Evolutionary conservation across 2,888 invertebrate species (phyloP), one percentile per base, ranked within the genome.

Genomic region (Drosophila borealis): DNA sequence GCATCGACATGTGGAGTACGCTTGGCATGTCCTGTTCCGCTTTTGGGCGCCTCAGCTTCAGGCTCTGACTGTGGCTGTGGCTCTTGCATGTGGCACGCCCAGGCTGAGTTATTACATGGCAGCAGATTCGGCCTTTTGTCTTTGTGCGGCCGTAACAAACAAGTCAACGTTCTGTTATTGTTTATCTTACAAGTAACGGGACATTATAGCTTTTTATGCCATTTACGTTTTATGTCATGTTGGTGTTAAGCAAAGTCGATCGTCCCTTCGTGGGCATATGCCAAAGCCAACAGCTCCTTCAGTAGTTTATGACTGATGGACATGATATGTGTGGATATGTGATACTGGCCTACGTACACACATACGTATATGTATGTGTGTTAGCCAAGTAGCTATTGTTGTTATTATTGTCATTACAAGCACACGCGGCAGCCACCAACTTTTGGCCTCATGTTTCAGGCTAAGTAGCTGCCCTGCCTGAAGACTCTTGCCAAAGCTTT

Each of bases 131-230:
- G 60, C 55, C 63, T 54, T 78, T 81, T 72, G 84, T 81, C 70
- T 75, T 65, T 68, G 53, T 29, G 48, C 69, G 70, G 53, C 45
- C 45, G 37, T 49, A 83, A 78, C 63, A 70, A 77, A 80, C 66
- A 70, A 72, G 64, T 56, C 64, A 60, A 73, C 76, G 63, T 56
- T 64, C 76, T 88, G 79, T 81, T 83, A 81, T 87, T 85, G 89
- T 87, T 89, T 87, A 84, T 85, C 85, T 73, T 62, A 72, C 69
- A 81, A 72, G 87, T 72, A 77, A 67, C 73, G 70, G 68, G 54
- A 79, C 87, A 89, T 85, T 84, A 83, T 89, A 77, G 81, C 81
- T 81, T 89, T 89, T 87, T 89, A 89, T 85, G 77, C 73, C 88
- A 81, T 74, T 87, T 89, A 89, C 89, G 89, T 83, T 88, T 85